Evolutionary conservation across 2,797 vertebrate genomes (phyloP).

Genomic region (Alcedo quadribrachys): DNA sequence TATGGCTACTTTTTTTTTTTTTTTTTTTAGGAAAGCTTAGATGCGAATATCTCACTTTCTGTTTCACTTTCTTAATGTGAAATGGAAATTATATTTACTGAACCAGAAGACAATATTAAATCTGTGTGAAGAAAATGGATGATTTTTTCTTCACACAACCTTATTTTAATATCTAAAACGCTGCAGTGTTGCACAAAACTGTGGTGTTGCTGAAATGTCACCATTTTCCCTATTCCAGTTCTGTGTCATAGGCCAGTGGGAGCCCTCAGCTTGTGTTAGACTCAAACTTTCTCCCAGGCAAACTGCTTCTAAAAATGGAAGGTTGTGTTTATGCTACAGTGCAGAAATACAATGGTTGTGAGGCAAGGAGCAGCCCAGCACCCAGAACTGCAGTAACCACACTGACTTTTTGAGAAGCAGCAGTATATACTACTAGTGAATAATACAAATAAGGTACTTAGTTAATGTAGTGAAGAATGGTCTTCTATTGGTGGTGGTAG

Average conservation of each 20-base stretch:
- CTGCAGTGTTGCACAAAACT: fast-evolving
- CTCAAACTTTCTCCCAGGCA: conserved; percentile 62
- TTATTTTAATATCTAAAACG: background rate
- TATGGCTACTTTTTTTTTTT: background rate
- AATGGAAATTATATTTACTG: background rate
- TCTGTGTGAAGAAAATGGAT: background rate
- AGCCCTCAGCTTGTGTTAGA: conserved; percentile 55
- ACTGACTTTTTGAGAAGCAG: background rate
- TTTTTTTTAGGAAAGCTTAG: background rate
- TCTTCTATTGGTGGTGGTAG: background rate
- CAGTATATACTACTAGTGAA: background rate
- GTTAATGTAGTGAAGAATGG: background rate
- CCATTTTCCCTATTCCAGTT: background rate
- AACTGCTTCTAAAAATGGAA: conserved; percentile 59
- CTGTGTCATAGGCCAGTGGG: background rate
- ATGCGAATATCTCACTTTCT: background rate
- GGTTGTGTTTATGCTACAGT: background rate
- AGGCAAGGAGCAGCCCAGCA: conserved; percentile 18
- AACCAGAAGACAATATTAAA: background rate
- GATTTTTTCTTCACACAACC: background rate
- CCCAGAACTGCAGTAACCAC: conserved; percentile 10
- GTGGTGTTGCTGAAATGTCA: background rate
- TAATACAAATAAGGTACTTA: background rate
- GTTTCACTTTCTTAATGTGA: background rate
- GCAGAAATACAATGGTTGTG: background rate